A percentile compares a stretch with the other conserved stretches of the same genome.
phyloP scores from a whole-genome alignment of 2,797 vertebrate genomes.

The Hydrophis major region DNA sequence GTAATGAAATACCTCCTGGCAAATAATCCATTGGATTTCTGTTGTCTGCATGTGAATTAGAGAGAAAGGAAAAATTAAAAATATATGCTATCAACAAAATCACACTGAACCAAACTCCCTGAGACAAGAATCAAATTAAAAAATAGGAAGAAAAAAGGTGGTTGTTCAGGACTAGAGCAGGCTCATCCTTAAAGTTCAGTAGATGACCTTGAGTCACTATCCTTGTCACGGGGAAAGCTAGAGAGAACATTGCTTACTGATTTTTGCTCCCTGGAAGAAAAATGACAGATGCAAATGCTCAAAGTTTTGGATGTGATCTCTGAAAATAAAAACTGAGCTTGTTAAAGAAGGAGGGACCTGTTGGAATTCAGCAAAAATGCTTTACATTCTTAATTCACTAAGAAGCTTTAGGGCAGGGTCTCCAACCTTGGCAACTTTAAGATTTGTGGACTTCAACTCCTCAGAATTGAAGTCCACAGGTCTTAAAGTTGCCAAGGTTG shows the following conservation, averaged over 20 bases:
- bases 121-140: background rate
- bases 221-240: background rate
- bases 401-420: background rate
- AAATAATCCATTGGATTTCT: slow-evolving; percentile 22
- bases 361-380: background rate
- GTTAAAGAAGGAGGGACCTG: background rate
- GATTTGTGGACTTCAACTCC: too few relatives aligned
- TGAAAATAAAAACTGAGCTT: background rate
- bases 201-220: background rate
- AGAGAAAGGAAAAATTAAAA: slow-evolving; percentile 16
- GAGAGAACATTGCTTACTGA: background rate
- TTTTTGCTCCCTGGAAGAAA: background rate
- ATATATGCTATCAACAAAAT: background rate
- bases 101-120: background rate
- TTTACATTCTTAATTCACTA: background rate
- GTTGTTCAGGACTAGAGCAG: background rate
- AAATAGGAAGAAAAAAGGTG: background rate
- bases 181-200: background rate
- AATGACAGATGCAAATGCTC: background rate
- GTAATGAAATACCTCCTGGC: slow-evolving; percentile 6
- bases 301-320: background rate
- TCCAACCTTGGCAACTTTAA: too few relatives aligned
- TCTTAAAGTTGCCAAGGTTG: too few relatives aligned
- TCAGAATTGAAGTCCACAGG: too few relatives aligned
- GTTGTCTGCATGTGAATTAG: slow-evolving; percentile 36